phyloP scores from a whole-genome alignment of 1,140 invertebrate species.

The Hestina assimilis region DNA sequence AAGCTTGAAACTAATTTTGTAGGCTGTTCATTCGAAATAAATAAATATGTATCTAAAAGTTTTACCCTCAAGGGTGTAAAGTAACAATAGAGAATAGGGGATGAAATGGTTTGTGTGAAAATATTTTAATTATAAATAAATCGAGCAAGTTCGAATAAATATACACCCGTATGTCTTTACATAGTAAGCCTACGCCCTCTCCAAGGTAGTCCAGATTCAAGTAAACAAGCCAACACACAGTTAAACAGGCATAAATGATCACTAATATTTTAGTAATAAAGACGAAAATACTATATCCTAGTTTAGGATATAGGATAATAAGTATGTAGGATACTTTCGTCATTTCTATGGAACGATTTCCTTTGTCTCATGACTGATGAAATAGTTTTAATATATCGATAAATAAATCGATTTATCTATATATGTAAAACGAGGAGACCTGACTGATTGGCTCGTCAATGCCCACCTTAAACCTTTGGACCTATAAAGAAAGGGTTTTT shows the following conservation, averaged over 20 bases:
- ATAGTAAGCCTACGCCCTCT: slow-evolving; percentile 60
- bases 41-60: not conserved
- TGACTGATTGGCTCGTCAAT: too few relatives aligned
- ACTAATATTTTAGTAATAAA: slow-evolving; percentile 30
- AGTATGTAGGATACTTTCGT: slow-evolving; percentile 18
- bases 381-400: too few relatives aligned
- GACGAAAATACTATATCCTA: slow-evolving; percentile 12
- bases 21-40: too few relatives aligned
- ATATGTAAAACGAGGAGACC: too few relatives aligned
- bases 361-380: slow-evolving; percentile 22
- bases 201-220: slow-evolving; percentile 61
- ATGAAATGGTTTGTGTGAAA: not conserved
- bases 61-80: too few relatives aligned
- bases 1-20: too few relatives aligned
- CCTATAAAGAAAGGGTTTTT: too few relatives aligned
- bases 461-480: too few relatives aligned
- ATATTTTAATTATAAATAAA: not conserved
- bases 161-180: slow-evolving; percentile 33
- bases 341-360: slow-evolving; percentile 30
- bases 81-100: too few relatives aligned
- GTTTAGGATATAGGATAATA: not conserved
- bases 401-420: too few relatives aligned
- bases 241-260: not conserved
- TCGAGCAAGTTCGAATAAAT: slow-evolving; percentile 2
- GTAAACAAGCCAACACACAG: slow-evolving; percentile 29